phyloP scores from a whole-genome alignment of 1,140 invertebrate species.

The Pogonus chalceus region DNA sequence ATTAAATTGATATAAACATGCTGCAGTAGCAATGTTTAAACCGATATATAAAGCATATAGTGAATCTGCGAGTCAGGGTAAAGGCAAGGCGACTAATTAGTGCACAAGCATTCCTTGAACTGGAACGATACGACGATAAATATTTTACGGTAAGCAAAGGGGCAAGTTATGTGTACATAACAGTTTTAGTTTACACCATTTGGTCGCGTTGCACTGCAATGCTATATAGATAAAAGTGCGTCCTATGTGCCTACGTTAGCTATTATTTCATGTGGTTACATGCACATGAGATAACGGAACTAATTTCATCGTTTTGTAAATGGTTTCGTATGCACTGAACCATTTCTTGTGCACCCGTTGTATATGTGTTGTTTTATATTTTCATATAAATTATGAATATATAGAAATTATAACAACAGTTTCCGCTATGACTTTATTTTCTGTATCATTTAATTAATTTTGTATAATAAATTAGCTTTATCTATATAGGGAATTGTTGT shows the following conservation, averaged over 20 bases:
- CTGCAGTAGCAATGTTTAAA: too few species aligned
- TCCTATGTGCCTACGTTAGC: background rate
- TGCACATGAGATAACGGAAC: background rate
- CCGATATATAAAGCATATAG: too few species aligned
- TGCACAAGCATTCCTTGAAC: background rate
- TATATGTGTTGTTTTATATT: too few species aligned
- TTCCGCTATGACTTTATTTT: too few species aligned
- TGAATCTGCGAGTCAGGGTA: too few species aligned
- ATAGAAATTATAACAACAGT: too few species aligned
- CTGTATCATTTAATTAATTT: too few species aligned
- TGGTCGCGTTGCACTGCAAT: background rate
- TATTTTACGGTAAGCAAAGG: background rate
- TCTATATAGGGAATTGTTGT: too few species aligned
- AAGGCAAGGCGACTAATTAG: background rate
- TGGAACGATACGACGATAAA: background rate
- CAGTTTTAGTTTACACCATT: constrained; percentile 6
- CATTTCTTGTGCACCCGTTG: background rate
- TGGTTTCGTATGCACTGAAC: background rate
- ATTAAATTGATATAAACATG: too few species aligned
- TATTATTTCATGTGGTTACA: background rate
- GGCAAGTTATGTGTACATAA: constrained; percentile 6
- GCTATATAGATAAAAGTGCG: constrained; percentile 3
- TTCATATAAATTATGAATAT: too few species aligned
- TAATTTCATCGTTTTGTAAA: background rate
- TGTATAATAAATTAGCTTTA: too few species aligned